These are phyloP conservation scores for Candidula unifasciata DNA, from an alignment of 2,888 invertebrate genomes.

Conservation along the genomic window DNA sequence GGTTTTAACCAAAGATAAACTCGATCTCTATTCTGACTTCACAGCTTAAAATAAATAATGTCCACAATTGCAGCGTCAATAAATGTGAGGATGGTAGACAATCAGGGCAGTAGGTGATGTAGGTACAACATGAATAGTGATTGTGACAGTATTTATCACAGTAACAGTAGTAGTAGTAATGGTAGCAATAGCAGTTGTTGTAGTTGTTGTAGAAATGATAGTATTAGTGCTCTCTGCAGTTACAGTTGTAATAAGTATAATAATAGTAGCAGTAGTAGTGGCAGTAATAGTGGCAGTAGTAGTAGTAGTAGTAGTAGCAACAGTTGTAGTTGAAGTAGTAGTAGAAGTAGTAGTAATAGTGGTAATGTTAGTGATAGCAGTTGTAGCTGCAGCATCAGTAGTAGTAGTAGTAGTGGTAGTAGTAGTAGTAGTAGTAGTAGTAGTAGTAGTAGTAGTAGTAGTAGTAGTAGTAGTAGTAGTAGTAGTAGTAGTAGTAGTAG, in stretches of 20 bases:
- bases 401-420: not conserved
- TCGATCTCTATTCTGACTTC: too few species aligned
- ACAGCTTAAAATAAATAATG: too few species aligned
- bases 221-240: not conserved
- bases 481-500: not conserved
- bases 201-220: too few species aligned
- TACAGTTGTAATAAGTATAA: not conserved
- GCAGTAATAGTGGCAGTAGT: not conserved
- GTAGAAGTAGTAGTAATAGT: not conserved
- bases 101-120: too few species aligned
- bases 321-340: not conserved
- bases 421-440: constrained; percentile 10
- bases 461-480: not conserved
- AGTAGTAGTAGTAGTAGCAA: not conserved
- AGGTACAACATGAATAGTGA: too few species aligned
- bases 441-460: not conserved
- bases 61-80: too few species aligned
- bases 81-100: too few species aligned
- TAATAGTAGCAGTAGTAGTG: not conserved
- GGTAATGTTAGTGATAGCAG: not conserved
- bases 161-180: not conserved
- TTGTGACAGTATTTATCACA: not conserved
- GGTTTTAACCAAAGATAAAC: too few species aligned
- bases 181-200: too few species aligned
- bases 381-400: not conserved